Percentiles rank a stretch among this genome's conserved stretches.
Evolutionary conservation across 2,113 vertebrate species (phyloP).

Genomic region (Thamnophis sirtalis): DNA sequence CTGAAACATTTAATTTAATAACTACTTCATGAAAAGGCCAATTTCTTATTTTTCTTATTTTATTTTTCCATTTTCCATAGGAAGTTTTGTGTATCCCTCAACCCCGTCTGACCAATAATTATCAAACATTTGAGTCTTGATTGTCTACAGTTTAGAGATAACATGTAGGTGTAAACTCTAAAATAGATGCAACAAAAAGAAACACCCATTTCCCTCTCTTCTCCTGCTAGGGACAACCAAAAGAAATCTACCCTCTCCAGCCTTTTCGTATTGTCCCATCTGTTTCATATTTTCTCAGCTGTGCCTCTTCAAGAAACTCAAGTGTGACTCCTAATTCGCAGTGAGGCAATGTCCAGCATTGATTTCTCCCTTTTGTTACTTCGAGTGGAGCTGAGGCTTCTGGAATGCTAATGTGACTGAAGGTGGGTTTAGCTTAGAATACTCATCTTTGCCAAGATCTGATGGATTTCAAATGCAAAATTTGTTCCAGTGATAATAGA

Average conservation of each 20-base stretch:
- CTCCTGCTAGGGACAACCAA: not conserved
- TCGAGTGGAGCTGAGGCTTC: not conserved
- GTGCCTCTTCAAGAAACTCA: not conserved
- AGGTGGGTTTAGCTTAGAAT: not conserved
- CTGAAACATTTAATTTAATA: not conserved
- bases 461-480: not conserved
- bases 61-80: not conserved
- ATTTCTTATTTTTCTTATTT: not conserved
- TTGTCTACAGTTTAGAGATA: not conserved
- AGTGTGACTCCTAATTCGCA: not conserved
- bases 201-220: not conserved
- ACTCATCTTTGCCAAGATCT: not conserved
- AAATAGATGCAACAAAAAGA: not conserved
- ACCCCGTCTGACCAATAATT: not conserved
- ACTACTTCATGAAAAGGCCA: not conserved
- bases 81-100: not conserved
- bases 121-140: not conserved
- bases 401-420: not conserved
- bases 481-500: not conserved
- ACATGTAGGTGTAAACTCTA: not conserved
- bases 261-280: not conserved
- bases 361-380: not conserved
- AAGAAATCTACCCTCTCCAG: not conserved
- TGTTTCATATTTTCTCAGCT: not conserved
- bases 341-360: not conserved